These are phyloP conservation scores for Chionis minor DNA, from an alignment of 2,113 vertebrate species.

Conservation along the genomic window DNA sequence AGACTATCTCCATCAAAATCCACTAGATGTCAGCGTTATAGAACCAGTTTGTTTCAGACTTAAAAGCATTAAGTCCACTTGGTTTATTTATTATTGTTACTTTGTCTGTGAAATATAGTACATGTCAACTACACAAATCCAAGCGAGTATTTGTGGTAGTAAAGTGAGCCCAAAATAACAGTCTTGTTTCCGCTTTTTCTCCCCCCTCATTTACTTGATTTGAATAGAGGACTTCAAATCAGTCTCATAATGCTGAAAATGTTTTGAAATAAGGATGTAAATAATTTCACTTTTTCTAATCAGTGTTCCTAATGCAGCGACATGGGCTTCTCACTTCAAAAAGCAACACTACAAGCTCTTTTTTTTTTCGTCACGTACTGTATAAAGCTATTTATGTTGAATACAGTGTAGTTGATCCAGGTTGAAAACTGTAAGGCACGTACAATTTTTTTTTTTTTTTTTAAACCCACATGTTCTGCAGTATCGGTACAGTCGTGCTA, in stretches of 20 bases:
- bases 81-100: neutral
- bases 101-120: neutral
- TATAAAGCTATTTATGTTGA: conserved; percentile 26
- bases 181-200: neutral
- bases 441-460: neutral
- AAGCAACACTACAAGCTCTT: conserved; percentile 34
- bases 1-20: neutral
- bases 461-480: neutral
- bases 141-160: neutral
- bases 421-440: conserved; percentile 66
- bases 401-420: conserved; percentile 51
- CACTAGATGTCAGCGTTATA: conserved; percentile 40
- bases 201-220: neutral
- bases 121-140: neutral
- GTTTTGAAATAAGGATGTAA: neutral
- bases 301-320: neutral
- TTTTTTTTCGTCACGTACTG: neutral
- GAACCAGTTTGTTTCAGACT: neutral
- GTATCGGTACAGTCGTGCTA: neutral
- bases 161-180: conserved; percentile 54
- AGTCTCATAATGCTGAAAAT: neutral
- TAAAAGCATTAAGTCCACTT: neutral
- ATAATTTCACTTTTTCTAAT: neutral
- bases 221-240: conserved; percentile 3
- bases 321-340: conserved; percentile 4